Evolutionary conservation across 2,797 vertebrate genomes (phyloP), one percentile per base, ranked within the genome.

Genomic region (Monodelphis domestica): DNA sequence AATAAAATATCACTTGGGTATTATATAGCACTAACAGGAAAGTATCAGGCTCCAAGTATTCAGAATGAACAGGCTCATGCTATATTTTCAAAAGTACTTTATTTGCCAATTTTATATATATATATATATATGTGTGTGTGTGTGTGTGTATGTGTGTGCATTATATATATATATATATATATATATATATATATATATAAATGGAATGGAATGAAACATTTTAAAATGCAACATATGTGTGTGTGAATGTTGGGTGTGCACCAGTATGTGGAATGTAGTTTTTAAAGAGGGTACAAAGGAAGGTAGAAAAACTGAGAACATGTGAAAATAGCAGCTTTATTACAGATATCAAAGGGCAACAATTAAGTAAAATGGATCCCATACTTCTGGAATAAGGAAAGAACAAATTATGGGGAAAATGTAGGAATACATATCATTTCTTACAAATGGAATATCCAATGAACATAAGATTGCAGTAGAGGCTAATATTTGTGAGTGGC

Each of bases 81-180:
- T n/a, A 33, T 33, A 56, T 57, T 92, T 78, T 91, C 55, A 96
- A 93, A 91, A 12, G 17, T 90, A 50, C 15, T 38, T 51, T 12
- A 21, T 45, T 54, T 63, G 3, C 28, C 50, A 92, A 53, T 54
- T 28, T n/a, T n/a, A n/a, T n/a, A n/a, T n/a, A n/a, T n/a, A n/a
- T n/a, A n/a, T n/a, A n/a, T n/a, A n/a, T n/a, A n/a, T n/a, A n/a
- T n/a, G n/a, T n/a, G n/a, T n/a, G n/a, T n/a, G n/a, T n/a, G n/a
- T n/a, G n/a, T n/a, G n/a, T n/a, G n/a, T n/a, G n/a, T n/a, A n/a
- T n/a, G n/a, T n/a, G n/a, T n/a, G n/a, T n/a, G n/a, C n/a, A n/a
- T n/a, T n/a, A n/a, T n/a, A n/a, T n/a, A n/a, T n/a, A n/a, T n/a
- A n/a, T n/a, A n/a, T n/a, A n/a, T n/a, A n/a, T n/a, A n/a, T n/a